Evolutionary conservation across 2,888 invertebrate genomes (phyloP).

Genomic region (Nymphalis c-album): DNA sequence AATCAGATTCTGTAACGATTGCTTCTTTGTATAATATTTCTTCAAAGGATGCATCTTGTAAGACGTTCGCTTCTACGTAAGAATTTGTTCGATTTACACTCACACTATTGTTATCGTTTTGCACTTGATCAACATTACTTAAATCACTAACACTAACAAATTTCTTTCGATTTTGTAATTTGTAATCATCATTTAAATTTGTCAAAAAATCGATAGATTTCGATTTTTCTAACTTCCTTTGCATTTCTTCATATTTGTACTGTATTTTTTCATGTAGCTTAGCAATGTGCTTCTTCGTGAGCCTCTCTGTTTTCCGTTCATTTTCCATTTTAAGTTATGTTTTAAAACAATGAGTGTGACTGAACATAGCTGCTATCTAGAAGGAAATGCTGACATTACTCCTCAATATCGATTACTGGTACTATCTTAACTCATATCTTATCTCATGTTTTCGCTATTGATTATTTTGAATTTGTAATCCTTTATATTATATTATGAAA

Average conservation of each 20-base stretch:
- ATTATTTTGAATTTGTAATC: constrained; percentile 59
- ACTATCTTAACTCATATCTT: constrained; percentile 48
- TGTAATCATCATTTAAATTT: constrained; percentile 51
- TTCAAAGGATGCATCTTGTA: constrained; percentile 50
- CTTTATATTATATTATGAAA: constrained; percentile 29
- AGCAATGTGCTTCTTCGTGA: constrained; percentile 56
- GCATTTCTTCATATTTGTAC: constrained; percentile 69
- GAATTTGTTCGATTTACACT: constrained; percentile 8
- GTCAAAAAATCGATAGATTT: constrained; percentile 64
- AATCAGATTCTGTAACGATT: constrained; percentile 48
- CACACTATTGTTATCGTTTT: background rate
- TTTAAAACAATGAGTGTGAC: constrained; percentile 23
- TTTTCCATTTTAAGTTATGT: constrained; percentile 49
- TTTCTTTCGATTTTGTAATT: constrained; percentile 46
- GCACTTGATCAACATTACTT: constrained; percentile 43
- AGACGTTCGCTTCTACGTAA: constrained; percentile 41
- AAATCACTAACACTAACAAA: constrained; percentile 49
- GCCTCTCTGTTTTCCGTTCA: constrained; percentile 39
- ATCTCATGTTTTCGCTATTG: constrained; percentile 58
- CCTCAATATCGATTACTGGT: constrained; percentile 37
- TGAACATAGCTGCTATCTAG: constrained; percentile 28
- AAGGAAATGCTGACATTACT: constrained; percentile 33
- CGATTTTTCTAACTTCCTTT: constrained; percentile 65
- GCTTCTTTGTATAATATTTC: constrained; percentile 51
- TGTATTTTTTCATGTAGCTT: constrained; percentile 66